Base-by-base conservation (phyloP, 1,140 invertebrate species). In the Trichonephila inaurata region DNA sequence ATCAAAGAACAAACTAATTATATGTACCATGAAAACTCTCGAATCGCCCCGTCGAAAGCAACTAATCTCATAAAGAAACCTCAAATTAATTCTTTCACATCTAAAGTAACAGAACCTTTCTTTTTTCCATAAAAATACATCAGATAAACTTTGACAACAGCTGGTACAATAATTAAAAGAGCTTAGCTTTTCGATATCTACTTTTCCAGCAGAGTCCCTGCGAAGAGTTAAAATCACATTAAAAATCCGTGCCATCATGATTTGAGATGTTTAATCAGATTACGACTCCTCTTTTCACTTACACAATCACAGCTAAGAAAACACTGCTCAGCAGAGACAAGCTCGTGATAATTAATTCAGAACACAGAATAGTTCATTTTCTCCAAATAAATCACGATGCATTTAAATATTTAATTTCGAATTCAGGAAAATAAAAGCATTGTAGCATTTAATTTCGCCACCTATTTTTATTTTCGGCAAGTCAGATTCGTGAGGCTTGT, bases 281-380 rank as follows among this genome's bases (percentile, higher is more conserved):
- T 83, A 83, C 24, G 8, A 14, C 82, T 83, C 2, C 51, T 83
- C 82, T n/a, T 44, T 58, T 28, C 58, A 51, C 21, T 14, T 58
- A 51, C 82, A 60, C 51, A 89, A 89, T 89, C 64, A 40, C 58
- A 72, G 64, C 28, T 89, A 89, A 89, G 88, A 77, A 89, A 89
- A 89, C 88, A 77, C 28, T 64, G 58, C 64, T 28, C 60, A 44
- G 88, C 66, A 8, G 12, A 60, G 6, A 21, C 64, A 61, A 60
- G 19, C 72, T 72, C 69, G 66, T 33, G 88, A 89, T 89, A 89
- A 89, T 72, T 89, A 72, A 89, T 89, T 89, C 88, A 89, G 28
- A 58, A 89, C 19, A n/a, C 44, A 21, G 88, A 89, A 61, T 58
- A 24, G 21, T 89, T 58, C 64, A 61, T 89, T 89, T 89, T 89